phyloP scores from a whole-genome alignment of 2,888 invertebrate species.

The Eristalis tenax region DNA sequence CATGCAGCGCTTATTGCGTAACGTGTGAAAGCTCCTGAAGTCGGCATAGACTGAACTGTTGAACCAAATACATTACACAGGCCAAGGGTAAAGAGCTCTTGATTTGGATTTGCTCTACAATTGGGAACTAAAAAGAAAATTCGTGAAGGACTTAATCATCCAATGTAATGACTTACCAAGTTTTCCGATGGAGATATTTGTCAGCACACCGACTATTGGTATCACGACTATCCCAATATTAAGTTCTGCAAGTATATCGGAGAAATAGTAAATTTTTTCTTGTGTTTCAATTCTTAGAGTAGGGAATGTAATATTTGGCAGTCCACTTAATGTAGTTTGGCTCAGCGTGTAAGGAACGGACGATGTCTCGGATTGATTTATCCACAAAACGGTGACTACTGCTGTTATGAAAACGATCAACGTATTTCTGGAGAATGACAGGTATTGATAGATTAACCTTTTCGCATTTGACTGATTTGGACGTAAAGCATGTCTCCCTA shows the following conservation, averaged over 20 bases:
- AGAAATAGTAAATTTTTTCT: constrained; percentile 83
- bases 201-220: constrained; percentile 92
- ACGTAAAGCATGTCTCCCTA: constrained; percentile 45
- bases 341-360: constrained; percentile 84
- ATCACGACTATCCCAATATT: constrained; percentile 90
- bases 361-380: constrained; percentile 80
- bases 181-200: constrained; percentile 97
- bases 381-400: constrained; percentile 83
- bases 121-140: constrained; percentile 83
- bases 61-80: constrained; percentile 91
- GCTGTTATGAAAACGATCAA: constrained; percentile 87
- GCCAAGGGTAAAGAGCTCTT: constrained; percentile 94
- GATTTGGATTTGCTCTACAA: constrained; percentile 90
- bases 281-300: constrained; percentile 84
- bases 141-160: not conserved
- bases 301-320: constrained; percentile 86
- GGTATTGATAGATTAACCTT: constrained; percentile 83
- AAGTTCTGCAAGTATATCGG: constrained; percentile 86
- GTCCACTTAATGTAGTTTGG: constrained; percentile 84
- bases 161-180: constrained; percentile 86
- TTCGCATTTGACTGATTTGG: constrained; percentile 45
- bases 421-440: constrained; percentile 90
- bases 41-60: constrained; percentile 93
- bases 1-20: constrained; percentile 94
- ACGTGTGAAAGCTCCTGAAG: constrained; percentile 92